phyloP scores from a whole-genome alignment of 1,140 invertebrate species.

The Monomorium pharaonis region DNA sequence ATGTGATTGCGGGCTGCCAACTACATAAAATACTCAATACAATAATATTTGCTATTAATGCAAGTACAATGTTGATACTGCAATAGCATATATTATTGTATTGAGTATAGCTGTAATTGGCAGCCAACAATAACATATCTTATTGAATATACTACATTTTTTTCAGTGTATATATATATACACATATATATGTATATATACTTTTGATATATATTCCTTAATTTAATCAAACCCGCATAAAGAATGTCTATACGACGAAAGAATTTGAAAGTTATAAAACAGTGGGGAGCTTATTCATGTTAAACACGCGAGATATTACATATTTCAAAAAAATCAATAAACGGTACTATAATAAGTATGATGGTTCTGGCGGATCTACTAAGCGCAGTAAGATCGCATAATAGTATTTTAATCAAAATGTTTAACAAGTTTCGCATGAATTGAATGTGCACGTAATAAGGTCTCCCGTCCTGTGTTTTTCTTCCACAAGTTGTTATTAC shows the following conservation, averaged over 20 bases:
- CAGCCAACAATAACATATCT: too few species aligned
- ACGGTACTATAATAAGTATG: not conserved
- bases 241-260: not conserved
- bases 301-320: not conserved
- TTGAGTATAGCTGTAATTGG: too few species aligned
- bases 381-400: not conserved
- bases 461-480: not conserved
- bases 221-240: not conserved
- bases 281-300: not conserved
- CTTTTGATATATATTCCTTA: not conserved
- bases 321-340: not conserved
- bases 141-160: too few species aligned
- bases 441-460: not conserved
- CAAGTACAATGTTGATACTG: too few species aligned
- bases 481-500: conserved; percentile 3
- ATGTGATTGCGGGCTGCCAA: too few species aligned
- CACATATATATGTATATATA: too few species aligned
- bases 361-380: not conserved
- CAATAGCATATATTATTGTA: too few species aligned
- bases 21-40: too few species aligned
- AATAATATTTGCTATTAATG: too few species aligned
- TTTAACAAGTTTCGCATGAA: not conserved
- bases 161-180: too few species aligned
- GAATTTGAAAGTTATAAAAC: not conserved
- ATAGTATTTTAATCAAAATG: conserved; percentile 18